Percentiles rank a stretch among this genome's conserved stretches.
These are phyloP conservation scores for Syngnathus floridae DNA, from an alignment of 2,113 vertebrate species.

Conservation along the genomic window DNA sequence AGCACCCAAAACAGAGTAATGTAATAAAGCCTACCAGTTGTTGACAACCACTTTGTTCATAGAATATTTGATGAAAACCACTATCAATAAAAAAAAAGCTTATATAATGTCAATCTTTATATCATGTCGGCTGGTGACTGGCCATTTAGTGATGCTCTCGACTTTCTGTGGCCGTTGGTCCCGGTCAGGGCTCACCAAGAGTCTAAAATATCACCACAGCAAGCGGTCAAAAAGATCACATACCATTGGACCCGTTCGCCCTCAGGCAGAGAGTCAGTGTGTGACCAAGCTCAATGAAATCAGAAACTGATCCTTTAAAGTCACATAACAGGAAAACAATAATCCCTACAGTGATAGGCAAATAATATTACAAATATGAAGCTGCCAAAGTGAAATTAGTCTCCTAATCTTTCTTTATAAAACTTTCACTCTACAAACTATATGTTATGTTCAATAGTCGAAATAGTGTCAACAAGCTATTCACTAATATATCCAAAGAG, in stretches of 20 bases:
- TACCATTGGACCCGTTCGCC: neutral
- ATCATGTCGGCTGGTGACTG: neutral
- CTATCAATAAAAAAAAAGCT: neutral
- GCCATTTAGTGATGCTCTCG: neutral
- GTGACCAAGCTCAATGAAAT: neutral
- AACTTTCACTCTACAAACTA: neutral
- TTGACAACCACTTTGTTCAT: neutral
- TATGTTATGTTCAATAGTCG: neutral
- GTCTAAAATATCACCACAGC: neutral
- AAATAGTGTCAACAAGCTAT: neutral
- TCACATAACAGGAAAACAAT: neutral
- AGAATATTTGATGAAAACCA: neutral
- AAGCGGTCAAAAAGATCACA: neutral
- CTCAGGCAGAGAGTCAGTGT: neutral
- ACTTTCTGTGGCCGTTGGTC: neutral
- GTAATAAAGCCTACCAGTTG: neutral
- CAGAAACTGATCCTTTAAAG: neutral
- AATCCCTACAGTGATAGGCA: neutral
- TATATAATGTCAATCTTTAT: neutral
- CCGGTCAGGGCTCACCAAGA: neutral
- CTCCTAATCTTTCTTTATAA: neutral
- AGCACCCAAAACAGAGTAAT: neutral
- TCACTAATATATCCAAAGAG: neutral
- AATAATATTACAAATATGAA: neutral
- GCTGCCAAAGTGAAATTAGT: neutral